These are phyloP conservation scores for Myanophis thanlyinensis DNA, from an alignment of 2,113 vertebrate species.

Conservation along the genomic window DNA sequence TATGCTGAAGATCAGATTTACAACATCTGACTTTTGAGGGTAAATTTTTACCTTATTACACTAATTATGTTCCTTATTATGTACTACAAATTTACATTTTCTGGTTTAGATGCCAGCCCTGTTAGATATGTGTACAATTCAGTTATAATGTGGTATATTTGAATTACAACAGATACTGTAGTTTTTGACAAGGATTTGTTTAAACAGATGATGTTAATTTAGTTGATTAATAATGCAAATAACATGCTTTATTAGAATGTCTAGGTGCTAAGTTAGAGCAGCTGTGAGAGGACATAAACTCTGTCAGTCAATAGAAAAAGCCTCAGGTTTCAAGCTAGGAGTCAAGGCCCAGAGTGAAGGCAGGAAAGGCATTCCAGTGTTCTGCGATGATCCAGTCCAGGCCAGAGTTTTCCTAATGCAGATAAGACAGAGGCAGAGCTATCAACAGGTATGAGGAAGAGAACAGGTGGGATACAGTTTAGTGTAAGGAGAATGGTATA, in stretches of 20 bases:
- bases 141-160: neutral
- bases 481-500: conserved; percentile 61
- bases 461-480: conserved; percentile 67
- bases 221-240: conserved; percentile 63
- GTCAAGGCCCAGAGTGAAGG: conserved; percentile 66
- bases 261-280: conserved; percentile 82
- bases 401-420: conserved; percentile 72
- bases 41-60: neutral
- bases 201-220: conserved; percentile 48
- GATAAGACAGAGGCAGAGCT: conserved; percentile 76
- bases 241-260: conserved; percentile 75
- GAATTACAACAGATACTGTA: conserved; percentile 14
- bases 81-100: neutral
- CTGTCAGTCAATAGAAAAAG: conserved; percentile 71
- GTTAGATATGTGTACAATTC: neutral
- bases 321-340: conserved; percentile 76
- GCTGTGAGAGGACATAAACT: conserved; percentile 71
- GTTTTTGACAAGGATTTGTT: conserved; percentile 51
- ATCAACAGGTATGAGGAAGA: conserved; percentile 71
- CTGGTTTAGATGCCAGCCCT: neutral
- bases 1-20: neutral
- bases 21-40: neutral
- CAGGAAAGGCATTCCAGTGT: conserved; percentile 76
- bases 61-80: neutral
- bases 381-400: conserved; percentile 68